phyloP scores from a whole-genome alignment of 2,113 vertebrate species.

The Larimichthys polyactis region DNA sequence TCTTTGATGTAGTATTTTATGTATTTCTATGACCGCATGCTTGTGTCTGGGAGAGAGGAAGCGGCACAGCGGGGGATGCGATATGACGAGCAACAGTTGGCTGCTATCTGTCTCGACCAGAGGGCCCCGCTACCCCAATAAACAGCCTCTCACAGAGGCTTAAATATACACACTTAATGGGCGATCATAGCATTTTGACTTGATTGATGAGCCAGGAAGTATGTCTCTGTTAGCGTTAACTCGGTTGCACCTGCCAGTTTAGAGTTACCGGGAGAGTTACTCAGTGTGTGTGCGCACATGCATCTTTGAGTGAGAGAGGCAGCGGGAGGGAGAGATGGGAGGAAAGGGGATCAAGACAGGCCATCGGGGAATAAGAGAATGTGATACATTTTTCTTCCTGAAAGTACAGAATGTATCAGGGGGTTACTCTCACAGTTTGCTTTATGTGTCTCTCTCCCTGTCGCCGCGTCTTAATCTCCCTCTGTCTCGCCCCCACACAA shows the following conservation, averaged over 20 bases:
- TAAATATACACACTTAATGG: slow-evolving; percentile 48
- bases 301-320: slow-evolving; percentile 2
- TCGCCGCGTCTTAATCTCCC: background rate
- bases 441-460: background rate
- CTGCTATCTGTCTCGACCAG: slow-evolving; percentile 30
- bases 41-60: slow-evolving; percentile 46
- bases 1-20: slow-evolving; percentile 40
- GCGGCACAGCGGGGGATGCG: slow-evolving; percentile 27
- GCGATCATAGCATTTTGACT: slow-evolving; percentile 43
- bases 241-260: slow-evolving; percentile 69
- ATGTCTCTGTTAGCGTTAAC: slow-evolving; percentile 58
- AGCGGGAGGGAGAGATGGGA: background rate
- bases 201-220: slow-evolving; percentile 58
- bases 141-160: slow-evolving; percentile 39
- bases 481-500: background rate
- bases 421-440: slow-evolving; percentile 8
- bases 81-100: slow-evolving; percentile 68
- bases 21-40: slow-evolving; percentile 34
- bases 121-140: slow-evolving; percentile 27
- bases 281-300: background rate
- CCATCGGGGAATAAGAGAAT: slow-evolving; percentile 47
- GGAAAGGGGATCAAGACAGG: slow-evolving; percentile 41
- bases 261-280: slow-evolving; percentile 33
- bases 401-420: slow-evolving; percentile 47
- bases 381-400: slow-evolving; percentile 54